phyloP scores from a whole-genome alignment of 1,140 invertebrate genomes.

The Drosophila lacteicornis region DNA sequence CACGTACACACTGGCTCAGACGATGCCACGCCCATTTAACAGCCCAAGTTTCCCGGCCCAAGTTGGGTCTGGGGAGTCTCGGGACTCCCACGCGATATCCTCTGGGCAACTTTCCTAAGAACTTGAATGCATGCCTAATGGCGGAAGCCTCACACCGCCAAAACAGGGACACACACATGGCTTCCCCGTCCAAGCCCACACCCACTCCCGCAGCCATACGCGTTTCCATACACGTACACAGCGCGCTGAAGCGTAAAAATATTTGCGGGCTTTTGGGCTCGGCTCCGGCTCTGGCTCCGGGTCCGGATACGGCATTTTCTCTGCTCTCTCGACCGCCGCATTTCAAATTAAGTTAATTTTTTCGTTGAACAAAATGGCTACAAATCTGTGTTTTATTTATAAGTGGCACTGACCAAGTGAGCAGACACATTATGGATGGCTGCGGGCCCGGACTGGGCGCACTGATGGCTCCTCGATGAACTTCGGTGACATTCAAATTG shows the following conservation, averaged over 20 bases:
- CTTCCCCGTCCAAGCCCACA: conserved; percentile 2
- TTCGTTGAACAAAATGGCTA: conserved; percentile 46
- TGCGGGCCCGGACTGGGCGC: conserved; percentile 1
- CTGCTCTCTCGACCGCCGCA: conserved; percentile 18
- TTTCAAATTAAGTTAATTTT: conserved; percentile 68
- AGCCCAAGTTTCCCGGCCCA: conserved; percentile 17
- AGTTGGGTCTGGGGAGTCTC: conserved; percentile 18
- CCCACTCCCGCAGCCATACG: conserved; percentile 1
- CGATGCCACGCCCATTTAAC: conserved; percentile 37
- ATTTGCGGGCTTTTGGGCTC: conserved; percentile 61
- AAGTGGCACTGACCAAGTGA: conserved; percentile 47
- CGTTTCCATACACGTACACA: conserved; percentile 17
- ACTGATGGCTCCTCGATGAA: conserved; percentile 46
- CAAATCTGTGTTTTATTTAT: conserved; percentile 75
- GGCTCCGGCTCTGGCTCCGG: not conserved
- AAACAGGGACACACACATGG: conserved; percentile 16
- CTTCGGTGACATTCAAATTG: conserved; percentile 61
- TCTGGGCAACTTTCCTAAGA: conserved; percentile 49
- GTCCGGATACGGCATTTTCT: conserved; percentile 23
- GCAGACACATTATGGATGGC: conserved; percentile 53
- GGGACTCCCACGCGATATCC: conserved; percentile 33
- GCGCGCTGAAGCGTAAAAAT: conserved; percentile 67
- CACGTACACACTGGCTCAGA: conserved; percentile 26
- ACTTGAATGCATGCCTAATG: conserved; percentile 74
- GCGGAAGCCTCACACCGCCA: conserved; percentile 19